These are phyloP conservation scores for Onychomys arenicola DNA, from an alignment of 2,797 vertebrate species.

Conservation along the genomic window DNA sequence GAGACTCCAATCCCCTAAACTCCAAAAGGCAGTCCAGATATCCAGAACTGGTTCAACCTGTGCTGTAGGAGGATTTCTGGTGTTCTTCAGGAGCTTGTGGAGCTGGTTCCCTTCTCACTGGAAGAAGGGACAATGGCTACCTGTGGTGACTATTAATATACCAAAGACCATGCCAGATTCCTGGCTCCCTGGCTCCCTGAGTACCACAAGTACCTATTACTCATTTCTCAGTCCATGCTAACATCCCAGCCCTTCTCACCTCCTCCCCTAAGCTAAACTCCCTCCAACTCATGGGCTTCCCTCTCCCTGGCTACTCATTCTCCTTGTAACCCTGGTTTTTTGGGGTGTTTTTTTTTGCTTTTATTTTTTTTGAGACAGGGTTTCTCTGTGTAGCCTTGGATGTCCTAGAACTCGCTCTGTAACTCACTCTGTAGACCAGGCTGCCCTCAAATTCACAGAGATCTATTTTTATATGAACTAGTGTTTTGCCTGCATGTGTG, in stretches of 20 bases:
- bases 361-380: neutral
- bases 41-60: neutral
- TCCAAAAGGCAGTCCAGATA: neutral
- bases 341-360: neutral
- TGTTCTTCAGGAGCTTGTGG: neutral
- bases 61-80: neutral
- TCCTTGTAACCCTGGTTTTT: neutral
- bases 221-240: neutral
- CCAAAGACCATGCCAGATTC: neutral
- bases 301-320: neutral
- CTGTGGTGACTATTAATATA: neutral
- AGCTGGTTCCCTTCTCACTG: neutral
- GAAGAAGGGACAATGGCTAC: neutral
- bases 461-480: neutral
- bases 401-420: neutral
- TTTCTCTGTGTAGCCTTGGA: neutral
- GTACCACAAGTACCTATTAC: neutral
- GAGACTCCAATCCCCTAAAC: neutral
- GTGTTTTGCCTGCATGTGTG: too few species aligned
- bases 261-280: neutral
- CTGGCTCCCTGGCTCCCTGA: neutral
- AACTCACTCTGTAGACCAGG: neutral
- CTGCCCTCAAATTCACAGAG: neutral
- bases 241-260: neutral
- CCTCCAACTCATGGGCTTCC: neutral